These are phyloP conservation scores for Xiphias gladius DNA, from an alignment of 2,113 vertebrate species.

Conservation along the genomic window DNA sequence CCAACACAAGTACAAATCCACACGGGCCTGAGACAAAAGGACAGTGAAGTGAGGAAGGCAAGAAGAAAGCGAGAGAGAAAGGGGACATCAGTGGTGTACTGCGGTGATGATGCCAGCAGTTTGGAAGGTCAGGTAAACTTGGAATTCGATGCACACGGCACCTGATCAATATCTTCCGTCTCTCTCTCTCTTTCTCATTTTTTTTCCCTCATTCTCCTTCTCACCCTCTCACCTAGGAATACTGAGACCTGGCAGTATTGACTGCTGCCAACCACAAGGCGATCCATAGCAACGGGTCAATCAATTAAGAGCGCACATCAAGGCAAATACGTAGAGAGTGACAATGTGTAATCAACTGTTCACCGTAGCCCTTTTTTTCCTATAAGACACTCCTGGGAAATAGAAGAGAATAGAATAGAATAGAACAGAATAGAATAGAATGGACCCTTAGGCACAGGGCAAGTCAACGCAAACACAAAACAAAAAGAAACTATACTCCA, in stretches of 20 bases:
- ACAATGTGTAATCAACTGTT: constrained; percentile 75
- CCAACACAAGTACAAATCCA: constrained; percentile 39
- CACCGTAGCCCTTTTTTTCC: not conserved
- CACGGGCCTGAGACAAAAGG: constrained; percentile 71
- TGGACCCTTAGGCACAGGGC: not conserved
- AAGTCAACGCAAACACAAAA: not conserved
- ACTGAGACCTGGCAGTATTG: constrained; percentile 72
- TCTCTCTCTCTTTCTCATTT: constrained; percentile 13
- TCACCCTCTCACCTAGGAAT: constrained; percentile 59
- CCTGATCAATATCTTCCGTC: constrained; percentile 76
- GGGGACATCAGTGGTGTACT: constrained; percentile 40
- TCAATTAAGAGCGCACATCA: constrained; percentile 78
- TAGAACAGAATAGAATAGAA: not conserved
- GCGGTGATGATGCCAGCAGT: constrained; percentile 77
- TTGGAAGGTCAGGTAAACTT: constrained; percentile 77
- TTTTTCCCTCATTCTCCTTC: not conserved
- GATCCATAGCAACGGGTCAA: constrained; percentile 76
- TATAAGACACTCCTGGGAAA: constrained; percentile 10
- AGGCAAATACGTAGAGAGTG: constrained; percentile 56
- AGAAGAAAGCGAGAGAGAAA: constrained; percentile 53
- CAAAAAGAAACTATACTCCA: not conserved
- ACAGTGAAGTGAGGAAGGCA: constrained; percentile 62
- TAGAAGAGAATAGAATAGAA: not conserved
- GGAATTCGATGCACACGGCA: constrained; percentile 70
- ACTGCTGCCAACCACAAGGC: constrained; percentile 63